These are phyloP conservation scores for Drosophila sp. DNA, from an alignment of 1,140 invertebrate genomes.

Conservation along the genomic window DNA sequence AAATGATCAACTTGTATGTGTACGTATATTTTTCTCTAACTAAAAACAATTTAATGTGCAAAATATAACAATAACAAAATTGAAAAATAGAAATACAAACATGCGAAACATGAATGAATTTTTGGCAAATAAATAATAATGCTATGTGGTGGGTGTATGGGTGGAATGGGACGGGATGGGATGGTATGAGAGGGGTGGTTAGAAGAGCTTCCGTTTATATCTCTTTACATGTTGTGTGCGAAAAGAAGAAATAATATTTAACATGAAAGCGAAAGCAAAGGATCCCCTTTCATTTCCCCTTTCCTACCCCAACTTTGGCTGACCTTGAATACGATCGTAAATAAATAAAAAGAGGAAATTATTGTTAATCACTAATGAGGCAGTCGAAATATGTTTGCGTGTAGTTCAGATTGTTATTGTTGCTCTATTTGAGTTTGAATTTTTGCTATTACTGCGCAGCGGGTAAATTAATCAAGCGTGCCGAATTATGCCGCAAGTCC, in stretches of 20 bases:
- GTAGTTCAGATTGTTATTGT: slow-evolving; percentile 20
- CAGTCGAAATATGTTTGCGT: slow-evolving; percentile 32
- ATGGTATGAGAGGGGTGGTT: slow-evolving; percentile 1
- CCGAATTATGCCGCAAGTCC: slow-evolving; percentile 45
- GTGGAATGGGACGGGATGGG: not conserved
- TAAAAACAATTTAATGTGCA: slow-evolving; percentile 45
- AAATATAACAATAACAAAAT: slow-evolving; percentile 42
- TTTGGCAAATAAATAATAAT: slow-evolving; percentile 75
- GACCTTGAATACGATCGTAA: slow-evolving; percentile 71
- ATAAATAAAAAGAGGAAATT: slow-evolving; percentile 61
- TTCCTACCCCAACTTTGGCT: slow-evolving; percentile 43
- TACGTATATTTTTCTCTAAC: slow-evolving; percentile 5
- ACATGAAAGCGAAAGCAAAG: slow-evolving; percentile 30
- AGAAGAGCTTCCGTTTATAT: slow-evolving; percentile 26
- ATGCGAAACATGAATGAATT: slow-evolving; percentile 75
- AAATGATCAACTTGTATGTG: slow-evolving; percentile 13
- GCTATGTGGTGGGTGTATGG: slow-evolving; percentile 29
- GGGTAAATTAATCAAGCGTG: slow-evolving; percentile 78
- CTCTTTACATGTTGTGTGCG: slow-evolving; percentile 37
- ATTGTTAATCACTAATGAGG: slow-evolving; percentile 76
- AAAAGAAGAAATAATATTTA: slow-evolving; percentile 33
- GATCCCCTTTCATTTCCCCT: not conserved
- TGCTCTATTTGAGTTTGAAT: slow-evolving; percentile 38
- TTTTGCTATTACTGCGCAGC: slow-evolving; percentile 71
- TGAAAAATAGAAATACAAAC: slow-evolving; percentile 49